These are phyloP conservation scores for Lophotriccus pileatus DNA, from an alignment of 2,797 vertebrate species.

Conservation along the genomic window DNA sequence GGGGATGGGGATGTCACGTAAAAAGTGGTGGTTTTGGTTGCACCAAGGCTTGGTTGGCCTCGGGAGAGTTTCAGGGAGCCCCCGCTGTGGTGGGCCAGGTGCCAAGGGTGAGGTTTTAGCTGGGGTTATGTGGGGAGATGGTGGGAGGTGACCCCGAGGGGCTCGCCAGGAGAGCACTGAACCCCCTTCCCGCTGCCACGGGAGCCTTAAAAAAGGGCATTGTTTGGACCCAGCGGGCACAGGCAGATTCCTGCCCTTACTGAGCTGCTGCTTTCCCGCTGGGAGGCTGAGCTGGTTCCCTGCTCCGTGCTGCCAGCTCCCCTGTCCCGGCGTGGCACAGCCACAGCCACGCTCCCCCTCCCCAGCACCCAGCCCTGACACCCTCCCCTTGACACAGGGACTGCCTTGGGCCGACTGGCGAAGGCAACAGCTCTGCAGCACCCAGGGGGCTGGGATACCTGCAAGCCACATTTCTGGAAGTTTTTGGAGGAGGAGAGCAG, in stretches of 20 bases:
- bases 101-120: not conserved
- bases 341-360: accelerated
- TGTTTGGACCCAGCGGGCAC: accelerated
- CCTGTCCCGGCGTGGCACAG: not conserved
- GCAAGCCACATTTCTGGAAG: not conserved
- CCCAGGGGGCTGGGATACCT: not conserved
- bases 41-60: not conserved
- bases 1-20: accelerated
- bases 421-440: not conserved
- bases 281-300: not conserved
- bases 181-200: accelerated
- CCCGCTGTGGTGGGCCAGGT: accelerated
- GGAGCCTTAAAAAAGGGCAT: not conserved
- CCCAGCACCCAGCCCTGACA: not conserved
- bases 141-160: accelerated
- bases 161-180: accelerated
- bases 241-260: not conserved
- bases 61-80: accelerated
- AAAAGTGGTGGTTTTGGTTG: not conserved
- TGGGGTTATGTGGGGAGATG: accelerated
- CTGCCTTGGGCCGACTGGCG: accelerated
- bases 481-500: not conserved
- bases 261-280: not conserved
- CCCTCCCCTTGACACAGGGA: not conserved
- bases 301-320: not conserved